Conservation (phyloP, 1,140 invertebrate genomes). For the Bradynema listronoti region DNA sequence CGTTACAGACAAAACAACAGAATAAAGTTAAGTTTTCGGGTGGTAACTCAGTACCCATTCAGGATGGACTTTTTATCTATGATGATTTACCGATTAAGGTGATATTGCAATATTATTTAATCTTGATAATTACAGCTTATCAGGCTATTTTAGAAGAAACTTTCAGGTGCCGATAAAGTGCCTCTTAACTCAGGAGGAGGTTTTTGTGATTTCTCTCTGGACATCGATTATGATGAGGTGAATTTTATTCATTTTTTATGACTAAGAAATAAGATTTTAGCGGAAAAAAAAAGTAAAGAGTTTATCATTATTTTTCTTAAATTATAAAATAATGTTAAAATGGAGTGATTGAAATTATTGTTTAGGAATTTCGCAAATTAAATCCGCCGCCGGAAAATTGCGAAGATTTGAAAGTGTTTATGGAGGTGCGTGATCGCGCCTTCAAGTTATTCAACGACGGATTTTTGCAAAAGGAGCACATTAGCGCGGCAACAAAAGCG, state of each 20-base stretch:
- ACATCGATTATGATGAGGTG: background rate
- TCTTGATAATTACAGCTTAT: too few species aligned
- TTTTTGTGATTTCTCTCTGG: background rate
- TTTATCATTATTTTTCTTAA: background rate
- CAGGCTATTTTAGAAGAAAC: too few species aligned
- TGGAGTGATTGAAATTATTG: background rate
- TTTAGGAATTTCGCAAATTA: conserved; percentile 1
- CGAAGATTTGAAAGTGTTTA: background rate
- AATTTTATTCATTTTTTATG: background rate
- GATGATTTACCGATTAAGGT: background rate
- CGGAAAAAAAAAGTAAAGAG: background rate
- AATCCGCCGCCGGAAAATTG: conserved; percentile 4
- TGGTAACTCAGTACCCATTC: too few species aligned
- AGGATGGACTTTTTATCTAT: background rate
- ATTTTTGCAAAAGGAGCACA: background rate
- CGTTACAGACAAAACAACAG: background rate
- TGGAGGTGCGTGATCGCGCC: background rate
- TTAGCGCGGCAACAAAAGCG: background rate
- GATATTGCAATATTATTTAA: too few species aligned
- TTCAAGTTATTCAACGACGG: conserved; percentile 6
- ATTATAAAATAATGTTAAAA: background rate
- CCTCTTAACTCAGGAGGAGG: too few species aligned
- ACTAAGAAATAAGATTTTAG: background rate
- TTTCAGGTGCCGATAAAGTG: too few species aligned
- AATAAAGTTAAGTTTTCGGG: too few species aligned